Evolutionary conservation across 53 echinoderm and acorn worm species (phyloP).

Genomic region (Echinarachnius parma): DNA sequence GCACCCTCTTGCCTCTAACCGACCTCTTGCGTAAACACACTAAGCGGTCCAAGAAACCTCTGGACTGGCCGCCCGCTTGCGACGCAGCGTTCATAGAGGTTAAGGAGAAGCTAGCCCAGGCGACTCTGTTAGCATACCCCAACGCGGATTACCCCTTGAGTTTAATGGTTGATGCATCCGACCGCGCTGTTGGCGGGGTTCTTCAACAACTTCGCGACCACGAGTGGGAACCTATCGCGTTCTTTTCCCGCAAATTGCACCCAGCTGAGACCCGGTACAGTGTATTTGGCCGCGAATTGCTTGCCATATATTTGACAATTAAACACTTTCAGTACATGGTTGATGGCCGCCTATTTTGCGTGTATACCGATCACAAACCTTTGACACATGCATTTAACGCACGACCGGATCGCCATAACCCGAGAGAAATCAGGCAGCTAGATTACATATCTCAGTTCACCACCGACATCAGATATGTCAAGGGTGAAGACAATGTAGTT

Average conservation of each 20-base stretch:
- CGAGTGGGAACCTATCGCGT: conserved; percentile 50
- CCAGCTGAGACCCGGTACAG: conserved; percentile 54
- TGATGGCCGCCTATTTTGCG: conserved; percentile 51
- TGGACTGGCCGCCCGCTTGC: conserved; percentile 13
- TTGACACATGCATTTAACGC: conserved; percentile 47
- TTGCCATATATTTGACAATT: conserved; percentile 46
- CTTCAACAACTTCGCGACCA: conserved; percentile 41
- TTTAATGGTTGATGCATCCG: conserved; percentile 53
- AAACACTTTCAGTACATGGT: conserved; percentile 49
- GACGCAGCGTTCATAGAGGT: conserved; percentile 6
- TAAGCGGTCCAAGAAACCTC: conserved; percentile 7
- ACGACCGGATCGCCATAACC: conserved; percentile 43
- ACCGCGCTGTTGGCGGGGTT: conserved; percentile 50
- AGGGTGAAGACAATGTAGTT: conserved; percentile 41
- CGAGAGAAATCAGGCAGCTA: conserved; percentile 57
- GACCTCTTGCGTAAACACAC: conserved; percentile 7
- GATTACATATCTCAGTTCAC: conserved; percentile 67
- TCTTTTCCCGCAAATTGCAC: conserved; percentile 41
- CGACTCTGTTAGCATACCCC: conserved; percentile 41
- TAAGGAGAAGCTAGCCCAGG: conserved; percentile 30
- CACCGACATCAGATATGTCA: conserved; percentile 52
- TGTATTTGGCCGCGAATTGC: conserved; percentile 41
- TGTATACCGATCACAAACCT: conserved; percentile 56
- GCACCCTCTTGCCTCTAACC: conserved; percentile 25
- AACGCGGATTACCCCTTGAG: conserved; percentile 30